Evolutionary conservation across 1,140 invertebrate genomes (phyloP), one percentile per base, ranked within the genome.

Genomic region (Zaprionus ornatus): DNA sequence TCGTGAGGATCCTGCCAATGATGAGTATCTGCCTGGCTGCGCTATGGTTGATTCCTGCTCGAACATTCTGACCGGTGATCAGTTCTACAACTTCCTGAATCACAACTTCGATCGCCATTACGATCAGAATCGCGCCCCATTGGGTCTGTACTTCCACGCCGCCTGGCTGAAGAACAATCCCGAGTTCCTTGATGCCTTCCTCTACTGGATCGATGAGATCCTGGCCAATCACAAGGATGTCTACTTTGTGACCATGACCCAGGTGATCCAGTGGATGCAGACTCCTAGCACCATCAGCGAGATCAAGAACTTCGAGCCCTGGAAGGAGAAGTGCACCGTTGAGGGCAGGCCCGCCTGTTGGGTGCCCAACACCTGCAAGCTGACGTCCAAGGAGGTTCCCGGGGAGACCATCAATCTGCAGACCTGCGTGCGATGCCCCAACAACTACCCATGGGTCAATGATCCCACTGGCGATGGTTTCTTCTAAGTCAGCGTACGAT

Each of bases 31-130:
- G 3, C 97, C 97, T 3, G 98, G 98, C 50, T 99, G 98, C 87
- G 97, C 97, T 77, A 99, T 99, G 98, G 97, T 99, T 1, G 98
- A 99, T 93, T 98, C 97, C 23, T 99, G 98, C 94, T 98, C 97
- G 66, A 98, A 98, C 93, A 98, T 98, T 81, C 94, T 98, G 12
- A 97, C 96, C 29, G 97, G 97, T 19, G 98, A 99, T 85, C 98
- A 98, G 91, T 98, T 99, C 94, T 98, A 98, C 94, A 98, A 98
- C 93, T 99, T 99, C 95, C 94, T 99, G 4, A 97, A 98, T 83
- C 97, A 99, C 94, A 99, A 99, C 91, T 98, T 99, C 92, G 96
- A 99, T 85, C 95, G 98, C 40, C 98, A 99, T 93, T 99, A 99
- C 93, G 95, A 98, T 79, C 97, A 98, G 88, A 99, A 99, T 93